phyloP scores from a whole-genome alignment of 2,888 invertebrate genomes.

The Drosophila flavopinicola region DNA sequence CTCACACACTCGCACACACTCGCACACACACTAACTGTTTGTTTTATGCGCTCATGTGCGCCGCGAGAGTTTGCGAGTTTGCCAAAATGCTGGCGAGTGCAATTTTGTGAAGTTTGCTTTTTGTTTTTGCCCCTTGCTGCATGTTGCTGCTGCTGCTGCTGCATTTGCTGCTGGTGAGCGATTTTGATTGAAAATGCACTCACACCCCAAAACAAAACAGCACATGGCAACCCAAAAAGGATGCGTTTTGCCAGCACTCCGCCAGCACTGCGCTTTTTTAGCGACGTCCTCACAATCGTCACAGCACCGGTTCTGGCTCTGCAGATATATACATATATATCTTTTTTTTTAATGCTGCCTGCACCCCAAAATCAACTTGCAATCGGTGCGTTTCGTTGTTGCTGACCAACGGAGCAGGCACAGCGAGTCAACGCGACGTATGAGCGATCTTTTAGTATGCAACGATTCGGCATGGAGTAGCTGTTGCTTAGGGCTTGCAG shows the following conservation, averaged over 20 bases:
- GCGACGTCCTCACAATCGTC: slow-evolving; percentile 7
- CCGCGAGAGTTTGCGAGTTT: slow-evolving; percentile 65
- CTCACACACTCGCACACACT: slow-evolving; percentile 11
- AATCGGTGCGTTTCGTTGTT: slow-evolving; percentile 54
- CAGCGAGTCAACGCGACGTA: slow-evolving; percentile 13
- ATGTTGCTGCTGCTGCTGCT: slow-evolving; percentile 22
- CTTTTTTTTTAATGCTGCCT: slow-evolving; percentile 22
- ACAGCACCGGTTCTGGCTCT: neutral
- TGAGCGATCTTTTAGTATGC: slow-evolving; percentile 13
- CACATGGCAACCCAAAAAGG: slow-evolving; percentile 28
- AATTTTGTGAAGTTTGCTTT: slow-evolving; percentile 68
- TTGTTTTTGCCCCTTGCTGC: slow-evolving; percentile 43
- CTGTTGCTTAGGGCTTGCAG: neutral
- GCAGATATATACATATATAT: neutral
- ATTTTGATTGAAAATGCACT: slow-evolving; percentile 77
- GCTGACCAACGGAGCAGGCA: neutral
- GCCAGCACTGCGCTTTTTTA: slow-evolving; percentile 28
- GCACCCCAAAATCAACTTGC: slow-evolving; percentile 49
- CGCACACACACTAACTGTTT: slow-evolving; percentile 56
- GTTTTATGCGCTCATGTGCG: slow-evolving; percentile 66
- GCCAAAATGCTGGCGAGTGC: slow-evolving; percentile 74
- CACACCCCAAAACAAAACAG: slow-evolving; percentile 37
- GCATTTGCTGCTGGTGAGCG: slow-evolving; percentile 63
- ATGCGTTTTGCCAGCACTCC: slow-evolving; percentile 39
- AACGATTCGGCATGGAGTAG: neutral